These are phyloP conservation scores for Eretmochelys imbricata DNA, from an alignment of 2,113 vertebrate species.

Conservation along the genomic window DNA sequence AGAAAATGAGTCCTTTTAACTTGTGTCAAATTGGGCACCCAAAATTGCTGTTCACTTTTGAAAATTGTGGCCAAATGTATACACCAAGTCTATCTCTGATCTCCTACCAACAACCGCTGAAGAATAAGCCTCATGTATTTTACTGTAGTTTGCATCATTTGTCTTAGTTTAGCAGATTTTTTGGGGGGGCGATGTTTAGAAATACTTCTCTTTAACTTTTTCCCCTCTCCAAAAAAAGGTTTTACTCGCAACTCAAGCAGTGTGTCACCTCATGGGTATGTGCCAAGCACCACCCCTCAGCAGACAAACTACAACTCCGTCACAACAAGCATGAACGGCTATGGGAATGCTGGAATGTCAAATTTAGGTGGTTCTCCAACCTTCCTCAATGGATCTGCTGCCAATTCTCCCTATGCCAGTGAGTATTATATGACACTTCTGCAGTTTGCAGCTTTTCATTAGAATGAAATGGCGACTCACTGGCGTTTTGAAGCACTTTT, in stretches of 20 bases:
- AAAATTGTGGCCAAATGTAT: constrained; percentile 19
- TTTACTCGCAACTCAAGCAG: constrained; percentile 98
- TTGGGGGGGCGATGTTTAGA: not conserved
- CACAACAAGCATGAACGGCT: constrained; percentile 97
- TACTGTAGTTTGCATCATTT: not conserved
- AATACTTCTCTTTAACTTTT: not conserved
- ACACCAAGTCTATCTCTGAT: not conserved
- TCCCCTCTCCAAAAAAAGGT: constrained; percentile 80
- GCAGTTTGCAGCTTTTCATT: not conserved
- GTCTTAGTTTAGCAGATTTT: not conserved
- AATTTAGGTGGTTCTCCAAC: constrained; percentile 96
- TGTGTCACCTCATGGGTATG: constrained; percentile 96
- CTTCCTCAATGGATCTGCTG: constrained; percentile 97
- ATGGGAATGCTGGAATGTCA: constrained; percentile 94
- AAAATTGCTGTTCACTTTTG: not conserved
- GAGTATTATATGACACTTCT: constrained; percentile 75
- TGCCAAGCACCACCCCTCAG: constrained; percentile 97
- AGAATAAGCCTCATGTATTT: not conserved
- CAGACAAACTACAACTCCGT: constrained; percentile 97
- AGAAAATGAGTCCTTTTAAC: not conserved
- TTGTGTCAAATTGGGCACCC: not conserved
- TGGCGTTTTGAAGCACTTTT: not conserved
- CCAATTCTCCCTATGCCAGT: constrained; percentile 99
- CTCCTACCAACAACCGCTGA: constrained; percentile 14
- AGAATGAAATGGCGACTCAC: not conserved